A percentile compares a stretch with the other conserved stretches of the same genome.
Evolutionary conservation across 2,113 vertebrate species (phyloP).

Genomic region (Dicentrarchus labrax): DNA sequence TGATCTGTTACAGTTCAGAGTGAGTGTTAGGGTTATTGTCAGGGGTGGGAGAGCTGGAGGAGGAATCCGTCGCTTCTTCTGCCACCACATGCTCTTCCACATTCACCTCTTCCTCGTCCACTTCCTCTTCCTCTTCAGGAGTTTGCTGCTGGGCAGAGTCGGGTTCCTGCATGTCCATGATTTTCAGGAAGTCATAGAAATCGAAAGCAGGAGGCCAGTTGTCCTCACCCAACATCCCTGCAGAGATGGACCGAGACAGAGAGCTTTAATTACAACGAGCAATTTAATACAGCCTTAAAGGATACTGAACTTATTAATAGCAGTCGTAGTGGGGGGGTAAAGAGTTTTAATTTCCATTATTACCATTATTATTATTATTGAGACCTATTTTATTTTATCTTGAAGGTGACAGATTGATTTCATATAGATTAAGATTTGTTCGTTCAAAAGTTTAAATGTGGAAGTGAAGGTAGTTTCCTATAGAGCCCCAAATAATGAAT

Average conservation of each 20-base stretch:
- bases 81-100: neutral
- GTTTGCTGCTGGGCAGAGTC: conserved; percentile 69
- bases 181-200: conserved; percentile 90
- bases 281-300: neutral
- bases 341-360: too few relatives aligned
- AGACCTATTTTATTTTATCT: neutral
- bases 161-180: conserved; percentile 86
- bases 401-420: neutral
- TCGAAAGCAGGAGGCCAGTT: conserved; percentile 89
- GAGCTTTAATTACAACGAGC: neutral
- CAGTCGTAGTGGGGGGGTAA: too few relatives aligned
- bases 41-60: conserved; percentile 11
- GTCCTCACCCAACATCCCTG: conserved; percentile 87
- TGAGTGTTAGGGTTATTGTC: conserved; percentile 46
- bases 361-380: neutral
- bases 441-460: neutral
- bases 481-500: too few relatives aligned
- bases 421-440: neutral
- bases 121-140: conserved; percentile 3
- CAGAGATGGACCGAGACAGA: neutral
- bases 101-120: conserved; percentile 27
- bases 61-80: conserved; percentile 15
- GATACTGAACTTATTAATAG: neutral
- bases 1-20: conserved; percentile 74
- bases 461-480: too few relatives aligned